phyloP scores from a whole-genome alignment of 2,113 vertebrate species.

The Leptocoma aspasia region DNA sequence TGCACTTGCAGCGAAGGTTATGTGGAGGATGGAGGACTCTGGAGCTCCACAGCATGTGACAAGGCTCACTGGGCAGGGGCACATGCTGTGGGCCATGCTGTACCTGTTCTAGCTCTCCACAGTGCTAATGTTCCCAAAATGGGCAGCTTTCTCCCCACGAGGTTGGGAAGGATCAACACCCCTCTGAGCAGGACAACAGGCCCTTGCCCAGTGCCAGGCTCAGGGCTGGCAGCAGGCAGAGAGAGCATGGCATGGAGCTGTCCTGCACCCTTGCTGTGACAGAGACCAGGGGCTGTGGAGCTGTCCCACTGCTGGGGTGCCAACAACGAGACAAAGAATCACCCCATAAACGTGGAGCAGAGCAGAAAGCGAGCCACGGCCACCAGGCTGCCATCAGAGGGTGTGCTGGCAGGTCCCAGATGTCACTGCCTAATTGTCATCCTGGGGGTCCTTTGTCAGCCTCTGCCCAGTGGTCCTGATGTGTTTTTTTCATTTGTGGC shows the following conservation, averaged over 20 bases:
- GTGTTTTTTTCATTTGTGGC: not conserved
- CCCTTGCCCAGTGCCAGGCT: accelerated
- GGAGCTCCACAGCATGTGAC: accelerated
- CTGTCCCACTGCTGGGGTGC: not conserved
- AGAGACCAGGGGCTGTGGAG: not conserved
- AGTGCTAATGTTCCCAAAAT: accelerated
- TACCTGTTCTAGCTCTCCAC: not conserved
- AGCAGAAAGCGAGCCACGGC: accelerated
- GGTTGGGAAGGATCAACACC: not conserved
- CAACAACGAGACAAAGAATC: not conserved
- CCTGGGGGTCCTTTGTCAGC: not conserved
- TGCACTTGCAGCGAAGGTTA: not conserved
- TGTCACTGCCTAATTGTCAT: not conserved
- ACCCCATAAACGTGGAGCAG: not conserved
- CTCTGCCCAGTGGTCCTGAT: not conserved
- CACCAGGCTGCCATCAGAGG: not conserved
- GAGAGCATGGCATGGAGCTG: not conserved
- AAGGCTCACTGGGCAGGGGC: not conserved
- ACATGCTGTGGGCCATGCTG: not conserved
- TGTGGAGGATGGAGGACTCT: not conserved
- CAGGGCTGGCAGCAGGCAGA: not conserved
- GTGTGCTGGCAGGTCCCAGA: not conserved
- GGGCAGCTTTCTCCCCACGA: accelerated
- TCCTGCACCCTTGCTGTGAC: not conserved
- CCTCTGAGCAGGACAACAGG: no score